Base-by-base conservation (phyloP, 2,888 invertebrate species). In the Spodoptera littoralis region DNA sequence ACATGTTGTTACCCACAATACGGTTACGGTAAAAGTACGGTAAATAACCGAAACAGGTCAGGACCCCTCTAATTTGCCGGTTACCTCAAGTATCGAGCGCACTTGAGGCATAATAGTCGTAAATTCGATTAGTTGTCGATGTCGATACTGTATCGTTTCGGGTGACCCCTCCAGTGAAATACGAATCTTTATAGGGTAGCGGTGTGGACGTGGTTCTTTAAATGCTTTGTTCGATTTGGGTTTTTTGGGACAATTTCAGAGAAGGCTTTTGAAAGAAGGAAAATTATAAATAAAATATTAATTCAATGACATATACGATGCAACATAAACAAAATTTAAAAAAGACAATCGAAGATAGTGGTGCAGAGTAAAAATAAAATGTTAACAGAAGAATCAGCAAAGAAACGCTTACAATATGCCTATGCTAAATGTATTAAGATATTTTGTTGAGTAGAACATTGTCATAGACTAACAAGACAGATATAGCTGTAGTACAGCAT, bases 101-200 rank as follows among this genome's bases (percentile, higher is more conserved):
- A 44, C 48, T 18, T 11, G 36, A 49, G 52, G 30, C 30, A 44
- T 56, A 52, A 55, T 77, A 79, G 66, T 73, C 67, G 75, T 70
- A 67, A 73, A 78, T 85, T 85, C 81, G 79, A 86, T 85, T 82
- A 86, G 84, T 66, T 76, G 79, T 65, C 79, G 80, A 76, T 61
- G 62, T 54, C 61, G 53, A 46, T 60, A 64, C 66, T 58, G 76
- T 54, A 46, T 46, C 52, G 71, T 58, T 9, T 69, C 61, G 68
- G 74, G 57, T 62, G 30, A 12, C 57, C 50, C 64, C 71, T 59
- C 27, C 27, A 30, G 60, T 63, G 46, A 55, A 44, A 51, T 48
- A 13, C 12, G n/a, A 18, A 48, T 59, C 11, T 53, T 52, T 36
- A 36, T 36, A 9, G 36, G 47, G 66, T 71, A 60, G 57, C 46